phyloP scores from a whole-genome alignment of 2,888 invertebrate genomes.

The Ormyrus nitidulus region DNA sequence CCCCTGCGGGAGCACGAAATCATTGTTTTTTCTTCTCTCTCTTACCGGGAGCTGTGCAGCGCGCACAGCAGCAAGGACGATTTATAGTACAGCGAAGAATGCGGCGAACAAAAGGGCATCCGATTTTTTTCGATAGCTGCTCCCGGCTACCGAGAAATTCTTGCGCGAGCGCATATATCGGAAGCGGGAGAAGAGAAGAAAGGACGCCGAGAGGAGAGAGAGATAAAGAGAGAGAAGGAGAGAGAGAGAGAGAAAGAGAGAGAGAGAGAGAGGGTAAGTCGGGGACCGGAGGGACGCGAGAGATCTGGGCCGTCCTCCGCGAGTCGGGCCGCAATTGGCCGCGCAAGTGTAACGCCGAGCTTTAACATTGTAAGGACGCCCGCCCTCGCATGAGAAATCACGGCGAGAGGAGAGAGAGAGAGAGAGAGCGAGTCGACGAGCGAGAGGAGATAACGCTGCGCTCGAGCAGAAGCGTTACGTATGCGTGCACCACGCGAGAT shows the following conservation, averaged over 20 bases:
- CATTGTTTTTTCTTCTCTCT: slow-evolving; percentile 31
- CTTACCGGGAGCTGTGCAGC: slow-evolving; percentile 35
- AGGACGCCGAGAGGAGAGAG: slow-evolving; percentile 16
- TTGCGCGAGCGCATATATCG: slow-evolving; percentile 36
- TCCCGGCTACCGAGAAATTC: slow-evolving; percentile 57
- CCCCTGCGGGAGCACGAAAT: slow-evolving; percentile 36
- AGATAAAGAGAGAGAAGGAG: slow-evolving; percentile 42
- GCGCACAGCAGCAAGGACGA: slow-evolving; percentile 61
- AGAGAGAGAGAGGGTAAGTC: slow-evolving; percentile 29
- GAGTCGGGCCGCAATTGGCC: slow-evolving; percentile 68
- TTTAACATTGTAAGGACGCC: slow-evolving; percentile 70
- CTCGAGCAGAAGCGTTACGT: neutral
- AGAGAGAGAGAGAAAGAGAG: slow-evolving; percentile 2
- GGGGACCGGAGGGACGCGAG: slow-evolving; percentile 57
- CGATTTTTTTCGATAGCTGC: slow-evolving; percentile 55
- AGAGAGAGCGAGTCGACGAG: no score
- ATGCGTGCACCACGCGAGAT: neutral
- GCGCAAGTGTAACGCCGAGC: slow-evolving; percentile 68
- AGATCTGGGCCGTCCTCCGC: slow-evolving; percentile 68
- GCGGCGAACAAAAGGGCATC: slow-evolving; percentile 58
- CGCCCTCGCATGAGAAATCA: slow-evolving; percentile 67
- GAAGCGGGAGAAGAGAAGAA: slow-evolving; percentile 49
- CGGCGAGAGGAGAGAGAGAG: neutral
- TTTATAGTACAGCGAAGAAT: slow-evolving; percentile 58
- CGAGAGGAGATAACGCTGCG: no score